phyloP scores from a whole-genome alignment of 2,888 invertebrate species.

The Drosophila prostipennis region DNA sequence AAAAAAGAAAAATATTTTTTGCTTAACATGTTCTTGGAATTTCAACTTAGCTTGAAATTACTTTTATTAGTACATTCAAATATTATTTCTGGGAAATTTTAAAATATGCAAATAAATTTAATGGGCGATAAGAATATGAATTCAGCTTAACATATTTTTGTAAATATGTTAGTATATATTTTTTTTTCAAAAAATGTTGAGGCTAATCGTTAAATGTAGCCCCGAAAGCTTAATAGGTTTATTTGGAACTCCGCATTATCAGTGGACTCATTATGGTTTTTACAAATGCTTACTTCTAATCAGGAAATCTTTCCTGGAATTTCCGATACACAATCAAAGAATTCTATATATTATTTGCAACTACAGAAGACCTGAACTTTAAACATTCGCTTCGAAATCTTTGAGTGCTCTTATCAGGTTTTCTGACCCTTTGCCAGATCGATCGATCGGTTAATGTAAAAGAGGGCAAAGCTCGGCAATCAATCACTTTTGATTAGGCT shows the following conservation, averaged over 20 bases:
- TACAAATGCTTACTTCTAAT: neutral
- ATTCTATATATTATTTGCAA: neutral
- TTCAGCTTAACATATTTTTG: neutral
- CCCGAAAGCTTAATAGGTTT: too few species aligned
- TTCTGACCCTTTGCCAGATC: conserved; percentile 40
- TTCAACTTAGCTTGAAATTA: neutral
- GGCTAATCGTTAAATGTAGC: too few species aligned
- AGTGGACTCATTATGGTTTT: neutral
- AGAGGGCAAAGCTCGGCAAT: conserved; percentile 59
- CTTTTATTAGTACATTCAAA: neutral
- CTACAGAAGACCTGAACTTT: neutral
- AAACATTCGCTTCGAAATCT: conserved; percentile 5
- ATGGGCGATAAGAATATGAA: neutral
- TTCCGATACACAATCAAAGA: neutral
- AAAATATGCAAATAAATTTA: neutral
- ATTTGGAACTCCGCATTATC: too few species aligned
- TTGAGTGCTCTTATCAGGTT: conserved; percentile 22
- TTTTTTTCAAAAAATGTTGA: too few species aligned
- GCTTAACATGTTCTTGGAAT: neutral
- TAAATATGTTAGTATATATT: neutral
- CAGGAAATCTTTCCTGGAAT: neutral
- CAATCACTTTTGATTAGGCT: conserved; percentile 73
- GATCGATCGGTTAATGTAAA: conserved; percentile 41
- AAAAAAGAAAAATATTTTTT: too few species aligned
- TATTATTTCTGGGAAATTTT: neutral